phyloP scores from a whole-genome alignment of 2,888 invertebrate genomes.

The Biston stratarius region DNA sequence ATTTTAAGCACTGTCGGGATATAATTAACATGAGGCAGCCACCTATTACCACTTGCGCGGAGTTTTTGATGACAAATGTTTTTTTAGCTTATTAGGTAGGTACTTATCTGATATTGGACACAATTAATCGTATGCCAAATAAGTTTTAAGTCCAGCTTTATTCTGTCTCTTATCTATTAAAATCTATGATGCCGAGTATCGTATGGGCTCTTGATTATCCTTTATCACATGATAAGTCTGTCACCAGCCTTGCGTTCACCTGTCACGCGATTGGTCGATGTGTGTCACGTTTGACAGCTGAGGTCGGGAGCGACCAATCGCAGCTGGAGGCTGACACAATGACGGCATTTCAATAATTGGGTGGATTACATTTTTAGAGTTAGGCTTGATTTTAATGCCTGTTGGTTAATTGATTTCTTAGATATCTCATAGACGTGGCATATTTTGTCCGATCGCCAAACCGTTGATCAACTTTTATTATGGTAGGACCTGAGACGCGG shows the following conservation, averaged over 20 bases:
- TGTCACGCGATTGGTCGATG: conserved; percentile 38
- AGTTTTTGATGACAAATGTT: no score
- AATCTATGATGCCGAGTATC: background rate
- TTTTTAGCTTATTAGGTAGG: no score
- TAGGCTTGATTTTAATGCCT: conserved; percentile 1
- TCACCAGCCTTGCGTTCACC: conserved; percentile 40
- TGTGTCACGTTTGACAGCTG: conserved; percentile 32
- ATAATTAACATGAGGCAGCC: no score
- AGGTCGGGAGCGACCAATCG: conserved; percentile 43
- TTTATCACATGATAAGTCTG: conserved; percentile 17
- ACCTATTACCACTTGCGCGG: no score
- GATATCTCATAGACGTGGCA: background rate
- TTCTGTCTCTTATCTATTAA: background rate
- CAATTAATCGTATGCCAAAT: no score
- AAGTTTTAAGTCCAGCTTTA: no score
- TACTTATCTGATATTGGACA: no score
- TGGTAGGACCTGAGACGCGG: no score
- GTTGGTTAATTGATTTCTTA: background rate
- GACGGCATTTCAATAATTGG: conserved; percentile 31
- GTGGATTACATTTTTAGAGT: conserved; percentile 34
- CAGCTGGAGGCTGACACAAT: conserved; percentile 10
- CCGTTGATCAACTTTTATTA: no score
- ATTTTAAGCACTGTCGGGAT: no score
- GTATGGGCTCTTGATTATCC: background rate
- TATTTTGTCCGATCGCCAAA: no score